Base-by-base conservation (phyloP, 2,797 vertebrate genomes). In the Channa striata region DNA sequence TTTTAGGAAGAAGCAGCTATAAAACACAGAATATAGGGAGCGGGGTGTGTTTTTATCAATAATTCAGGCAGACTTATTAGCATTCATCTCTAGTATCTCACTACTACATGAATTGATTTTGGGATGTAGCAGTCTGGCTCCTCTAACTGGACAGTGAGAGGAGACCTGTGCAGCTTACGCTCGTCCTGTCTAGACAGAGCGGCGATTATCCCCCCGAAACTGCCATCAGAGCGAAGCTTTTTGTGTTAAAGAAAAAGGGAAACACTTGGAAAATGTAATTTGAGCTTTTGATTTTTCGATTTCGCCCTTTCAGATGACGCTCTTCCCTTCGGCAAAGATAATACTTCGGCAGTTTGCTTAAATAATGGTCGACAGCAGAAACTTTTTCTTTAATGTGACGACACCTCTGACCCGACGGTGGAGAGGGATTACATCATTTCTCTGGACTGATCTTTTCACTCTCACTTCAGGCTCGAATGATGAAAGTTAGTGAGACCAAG, bases 131-230 rank as follows among this genome's bases (percentile, higher is more conserved):
- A 13, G 46, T 34, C 36, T 42, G 39, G 36, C 33, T 61, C 9
- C 23, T 59, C 13, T 37, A 36, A 56, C 34, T 37, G 47, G 48
- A 51, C 19, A 16, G 8, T 52, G 48, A 42, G 17, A 54, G 43
- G 8, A 64, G 8, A 47, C 20, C 8, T 13, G 2, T 16, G 23
- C 53, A 72, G 59, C 54, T 63, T 52, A 17, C 30, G n/a, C 8
- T 72, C 59, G 25, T 36, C 8, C 21, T 2, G 59, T 68, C 74
- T 53, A 63, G 62, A 78, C 74, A 37, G 53, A 78, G 10, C 4
- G 0, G 13, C 33, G 62, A 68, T 84, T 71, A 72, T 57, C 71
- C 44, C 33, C 13, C 44, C 12, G 33, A 37, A 62, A 44, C 17
- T 46, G 39, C 19, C 36, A 37, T 48, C 30, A 42, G 19, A 19